Conservation (phyloP, 2,888 invertebrate species). For the Sphinx pinastri region DNA sequence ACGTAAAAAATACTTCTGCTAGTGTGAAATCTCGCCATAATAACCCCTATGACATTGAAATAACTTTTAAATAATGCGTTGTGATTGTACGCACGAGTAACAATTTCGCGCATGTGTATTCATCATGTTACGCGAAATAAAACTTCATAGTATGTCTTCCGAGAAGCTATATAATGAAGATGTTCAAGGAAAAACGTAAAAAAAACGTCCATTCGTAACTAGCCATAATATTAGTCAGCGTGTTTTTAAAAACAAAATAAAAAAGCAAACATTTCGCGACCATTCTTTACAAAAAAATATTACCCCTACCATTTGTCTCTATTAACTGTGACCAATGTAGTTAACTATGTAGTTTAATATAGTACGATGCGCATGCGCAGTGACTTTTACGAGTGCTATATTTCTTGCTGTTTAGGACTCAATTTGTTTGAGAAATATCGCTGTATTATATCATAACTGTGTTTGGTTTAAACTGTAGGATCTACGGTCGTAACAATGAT, state of each 20-base stretch:
- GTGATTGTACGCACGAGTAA: too few species aligned
- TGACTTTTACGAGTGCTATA: constrained; percentile 19
- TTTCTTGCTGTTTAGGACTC: constrained; percentile 14
- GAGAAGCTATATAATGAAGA: background rate
- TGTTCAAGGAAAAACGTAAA: background rate
- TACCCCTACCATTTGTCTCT: constrained; percentile 12
- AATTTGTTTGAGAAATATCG: constrained; percentile 1
- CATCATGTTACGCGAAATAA: background rate
- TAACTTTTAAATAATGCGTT: too few species aligned
- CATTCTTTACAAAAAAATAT: background rate
- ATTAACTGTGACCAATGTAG: constrained; percentile 7
- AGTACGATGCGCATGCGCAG: background rate
- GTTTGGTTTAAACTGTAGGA: constrained; percentile 2
- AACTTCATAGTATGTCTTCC: background rate
- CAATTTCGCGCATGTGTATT: too few species aligned
- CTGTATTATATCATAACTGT: background rate
- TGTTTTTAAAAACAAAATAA: background rate
- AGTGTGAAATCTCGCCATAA: too few species aligned
- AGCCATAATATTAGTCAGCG: background rate
- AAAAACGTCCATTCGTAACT: background rate
- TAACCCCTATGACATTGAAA: too few species aligned
- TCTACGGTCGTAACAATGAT: constrained; percentile 9
- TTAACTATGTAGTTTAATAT: constrained; percentile 16
- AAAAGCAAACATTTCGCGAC: background rate
- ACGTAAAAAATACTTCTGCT: too few species aligned